Conservation (phyloP, 2,888 invertebrate genomes). For the Matsumyia berberina region DNA sequence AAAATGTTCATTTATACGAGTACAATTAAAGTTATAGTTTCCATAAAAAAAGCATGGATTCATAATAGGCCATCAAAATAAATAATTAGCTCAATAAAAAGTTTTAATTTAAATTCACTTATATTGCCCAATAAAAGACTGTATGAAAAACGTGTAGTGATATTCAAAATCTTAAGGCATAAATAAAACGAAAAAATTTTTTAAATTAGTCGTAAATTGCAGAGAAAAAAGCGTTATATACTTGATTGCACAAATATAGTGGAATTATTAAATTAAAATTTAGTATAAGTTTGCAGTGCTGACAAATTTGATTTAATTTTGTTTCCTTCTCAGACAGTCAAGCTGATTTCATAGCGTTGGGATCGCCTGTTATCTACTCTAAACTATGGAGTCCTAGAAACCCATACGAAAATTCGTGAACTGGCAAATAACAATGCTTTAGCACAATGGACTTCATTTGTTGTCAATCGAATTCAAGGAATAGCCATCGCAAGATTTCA, state of each 20-base stretch:
- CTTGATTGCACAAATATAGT: slow-evolving; percentile 13
- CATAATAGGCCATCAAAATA: background rate
- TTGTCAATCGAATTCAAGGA: too few relatives aligned
- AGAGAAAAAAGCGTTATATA: background rate
- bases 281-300: background rate
- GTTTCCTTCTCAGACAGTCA: background rate
- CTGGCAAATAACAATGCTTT: too few relatives aligned
- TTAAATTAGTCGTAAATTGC: background rate
- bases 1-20: background rate
- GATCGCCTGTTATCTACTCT: too few relatives aligned
- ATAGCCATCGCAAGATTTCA: too few relatives aligned
- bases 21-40: background rate
- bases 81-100: background rate
- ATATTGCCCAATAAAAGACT: background rate
- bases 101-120: background rate
- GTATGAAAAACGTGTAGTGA: background rate
- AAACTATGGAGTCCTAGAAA: too few relatives aligned
- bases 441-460: too few relatives aligned
- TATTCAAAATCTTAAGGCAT: background rate
- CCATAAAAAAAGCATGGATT: background rate
- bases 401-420: too few relatives aligned
- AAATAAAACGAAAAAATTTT: background rate
- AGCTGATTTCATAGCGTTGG: too few relatives aligned
- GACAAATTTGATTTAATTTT: background rate
- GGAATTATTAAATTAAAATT: background rate